phyloP scores from a whole-genome alignment of 1,140 invertebrate species.

The Episyrphus balteatus region DNA sequence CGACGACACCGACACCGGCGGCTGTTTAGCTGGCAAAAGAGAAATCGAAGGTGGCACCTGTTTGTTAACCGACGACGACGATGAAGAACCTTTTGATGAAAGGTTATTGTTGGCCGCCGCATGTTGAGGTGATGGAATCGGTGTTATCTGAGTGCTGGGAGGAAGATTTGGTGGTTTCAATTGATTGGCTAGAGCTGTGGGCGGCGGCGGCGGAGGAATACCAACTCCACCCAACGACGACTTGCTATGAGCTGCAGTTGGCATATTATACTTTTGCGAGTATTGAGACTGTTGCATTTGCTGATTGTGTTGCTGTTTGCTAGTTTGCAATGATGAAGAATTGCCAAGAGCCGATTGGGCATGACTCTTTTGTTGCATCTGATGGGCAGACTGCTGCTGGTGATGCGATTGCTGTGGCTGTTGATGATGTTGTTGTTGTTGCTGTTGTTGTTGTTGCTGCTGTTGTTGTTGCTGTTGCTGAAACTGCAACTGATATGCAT shows the following conservation, averaged over 20 bases:
- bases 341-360: neutral
- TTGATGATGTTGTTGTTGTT: neutral
- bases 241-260: constrained; percentile 2
- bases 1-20: too few relatives aligned
- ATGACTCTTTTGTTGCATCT: constrained; percentile 1
- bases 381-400: neutral
- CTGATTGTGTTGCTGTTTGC: constrained; percentile 3
- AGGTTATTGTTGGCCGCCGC: neutral
- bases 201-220: constrained; percentile 1
- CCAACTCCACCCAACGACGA: neutral
- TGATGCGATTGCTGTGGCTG: neutral
- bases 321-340: neutral
- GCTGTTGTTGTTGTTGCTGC: neutral
- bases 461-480: constrained; percentile 14
- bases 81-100: neutral
- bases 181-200: constrained; percentile 7
- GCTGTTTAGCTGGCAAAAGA: constrained; percentile 4
- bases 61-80: neutral
- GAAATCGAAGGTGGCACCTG: constrained; percentile 9
- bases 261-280: constrained; percentile 5
- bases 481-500: constrained; percentile 5
- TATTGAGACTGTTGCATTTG: constrained; percentile 2
- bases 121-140: neutral
- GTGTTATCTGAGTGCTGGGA: constrained; percentile 11
- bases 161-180: constrained; percentile 11